phyloP scores from a whole-genome alignment of 1,140 invertebrate species.

The Meloidogyne hapla region DNA sequence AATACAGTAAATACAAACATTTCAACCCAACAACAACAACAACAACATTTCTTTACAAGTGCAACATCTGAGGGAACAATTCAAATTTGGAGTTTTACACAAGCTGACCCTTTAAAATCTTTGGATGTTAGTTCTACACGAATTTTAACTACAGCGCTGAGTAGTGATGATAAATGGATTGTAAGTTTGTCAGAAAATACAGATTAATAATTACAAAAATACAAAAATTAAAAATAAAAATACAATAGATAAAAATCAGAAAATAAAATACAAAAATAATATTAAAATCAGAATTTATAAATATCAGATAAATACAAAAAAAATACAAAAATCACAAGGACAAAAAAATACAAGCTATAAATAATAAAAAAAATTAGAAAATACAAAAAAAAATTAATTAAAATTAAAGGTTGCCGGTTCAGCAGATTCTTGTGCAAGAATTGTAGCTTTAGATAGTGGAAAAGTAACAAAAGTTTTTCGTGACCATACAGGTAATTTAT shows the following conservation, averaged over 20 bases:
- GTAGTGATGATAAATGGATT: slow-evolving; percentile 52
- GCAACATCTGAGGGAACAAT: slow-evolving; percentile 54
- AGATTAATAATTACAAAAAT: no score
- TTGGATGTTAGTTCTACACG: slow-evolving; percentile 34
- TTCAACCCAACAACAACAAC: slow-evolving; percentile 4
- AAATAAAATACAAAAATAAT: no score
- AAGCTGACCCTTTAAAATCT: slow-evolving; percentile 55
- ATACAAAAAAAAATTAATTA: no score
- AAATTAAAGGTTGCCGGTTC: slow-evolving; percentile 47
- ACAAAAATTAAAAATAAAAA: no score
- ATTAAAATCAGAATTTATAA: no score
- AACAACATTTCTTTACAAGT: slow-evolving; percentile 50
- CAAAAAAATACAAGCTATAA: no score
- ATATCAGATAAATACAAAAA: no score
- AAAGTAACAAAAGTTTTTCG: slow-evolving; percentile 50
- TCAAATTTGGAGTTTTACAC: slow-evolving; percentile 52
- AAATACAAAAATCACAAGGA: no score
- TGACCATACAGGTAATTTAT: slow-evolving; percentile 49
- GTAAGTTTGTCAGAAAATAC: no score
- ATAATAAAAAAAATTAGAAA: no score
- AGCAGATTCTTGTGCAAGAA: slow-evolving; percentile 59
- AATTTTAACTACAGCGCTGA: slow-evolving; percentile 57
- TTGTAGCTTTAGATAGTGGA: slow-evolving; percentile 57
- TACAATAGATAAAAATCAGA: no score
- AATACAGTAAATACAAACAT: not conserved